phyloP scores from a whole-genome alignment of 2,888 invertebrate species.

The Nematopogon swammerdamellus region DNA sequence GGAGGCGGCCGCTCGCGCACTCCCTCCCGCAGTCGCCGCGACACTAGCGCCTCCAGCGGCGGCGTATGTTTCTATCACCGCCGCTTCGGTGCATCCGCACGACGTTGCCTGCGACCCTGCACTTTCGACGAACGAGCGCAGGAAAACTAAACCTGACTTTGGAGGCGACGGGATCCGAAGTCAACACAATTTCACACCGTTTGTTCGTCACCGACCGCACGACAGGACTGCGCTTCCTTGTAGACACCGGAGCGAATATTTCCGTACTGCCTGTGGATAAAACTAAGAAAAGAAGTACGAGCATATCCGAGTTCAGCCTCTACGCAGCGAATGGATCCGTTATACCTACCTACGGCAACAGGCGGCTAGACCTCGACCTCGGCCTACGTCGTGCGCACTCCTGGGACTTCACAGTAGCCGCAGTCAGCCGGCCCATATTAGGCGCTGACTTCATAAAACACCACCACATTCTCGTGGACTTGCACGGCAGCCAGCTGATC shows the following conservation, averaged over 20 bases:
- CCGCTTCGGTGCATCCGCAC: too few species aligned
- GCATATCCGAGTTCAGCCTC: conserved; percentile 10
- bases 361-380: conserved; percentile 7
- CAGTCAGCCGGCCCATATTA: conserved; percentile 9
- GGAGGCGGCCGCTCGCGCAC: too few species aligned
- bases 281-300: not conserved
- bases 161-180: too few species aligned
- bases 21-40: too few species aligned
- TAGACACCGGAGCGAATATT: conserved; percentile 9
- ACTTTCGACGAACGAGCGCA: too few species aligned
- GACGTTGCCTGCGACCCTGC: too few species aligned
- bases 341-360: conserved; percentile 7
- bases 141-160: too few species aligned
- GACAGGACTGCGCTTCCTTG: conserved; percentile 2
- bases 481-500: not conserved
- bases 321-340: conserved; percentile 13
- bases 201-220: not conserved
- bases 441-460: conserved; percentile 10
- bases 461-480: not conserved
- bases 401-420: conserved; percentile 9
- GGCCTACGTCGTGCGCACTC: conserved; percentile 7
- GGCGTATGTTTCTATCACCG: too few species aligned
- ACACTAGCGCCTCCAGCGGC: too few species aligned
- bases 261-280: conserved; percentile 6
- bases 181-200: too few species aligned